Percentiles rank a stretch among this genome's conserved stretches.
phyloP scores from a whole-genome alignment of 2,888 invertebrate species.

The Piscicola geometra region DNA sequence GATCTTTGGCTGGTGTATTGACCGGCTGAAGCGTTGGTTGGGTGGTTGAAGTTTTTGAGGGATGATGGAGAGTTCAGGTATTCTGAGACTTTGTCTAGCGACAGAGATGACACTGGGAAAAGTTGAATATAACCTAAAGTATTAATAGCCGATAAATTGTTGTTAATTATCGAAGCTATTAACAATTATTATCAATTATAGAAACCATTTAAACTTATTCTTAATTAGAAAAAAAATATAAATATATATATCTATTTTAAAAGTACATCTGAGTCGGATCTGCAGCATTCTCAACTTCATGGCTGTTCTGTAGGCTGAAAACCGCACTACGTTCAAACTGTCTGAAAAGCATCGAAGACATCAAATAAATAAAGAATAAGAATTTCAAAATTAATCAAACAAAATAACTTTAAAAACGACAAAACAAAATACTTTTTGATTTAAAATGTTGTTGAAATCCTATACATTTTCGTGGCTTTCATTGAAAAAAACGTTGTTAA shows the following conservation, averaged over 20 bases:
- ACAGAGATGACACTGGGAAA: not conserved
- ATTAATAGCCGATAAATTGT: too few species aligned
- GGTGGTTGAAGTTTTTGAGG: not conserved
- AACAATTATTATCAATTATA: too few species aligned
- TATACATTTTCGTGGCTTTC: not conserved
- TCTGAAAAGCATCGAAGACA: conserved; percentile 41
- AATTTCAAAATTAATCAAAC: not conserved
- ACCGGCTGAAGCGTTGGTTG: not conserved
- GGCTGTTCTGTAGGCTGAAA: conserved; percentile 72
- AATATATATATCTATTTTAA: not conserved
- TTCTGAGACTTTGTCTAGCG: not conserved
- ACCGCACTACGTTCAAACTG: conserved; percentile 61
- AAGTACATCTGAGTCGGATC: conserved; percentile 64
- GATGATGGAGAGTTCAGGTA: not conserved
- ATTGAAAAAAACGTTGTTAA: too few species aligned
- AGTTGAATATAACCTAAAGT: too few species aligned
- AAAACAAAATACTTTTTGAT: not conserved
- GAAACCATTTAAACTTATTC: too few species aligned
- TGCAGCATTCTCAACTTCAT: conserved; percentile 67
- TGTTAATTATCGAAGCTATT: too few species aligned
- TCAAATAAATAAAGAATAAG: not conserved
- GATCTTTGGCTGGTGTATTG: too few species aligned
- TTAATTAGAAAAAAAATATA: too few species aligned
- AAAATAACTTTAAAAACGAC: not conserved
- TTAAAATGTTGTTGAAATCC: not conserved